These are phyloP conservation scores for Macropis europaea DNA, from an alignment of 2,888 invertebrate species.

Conservation along the genomic window DNA sequence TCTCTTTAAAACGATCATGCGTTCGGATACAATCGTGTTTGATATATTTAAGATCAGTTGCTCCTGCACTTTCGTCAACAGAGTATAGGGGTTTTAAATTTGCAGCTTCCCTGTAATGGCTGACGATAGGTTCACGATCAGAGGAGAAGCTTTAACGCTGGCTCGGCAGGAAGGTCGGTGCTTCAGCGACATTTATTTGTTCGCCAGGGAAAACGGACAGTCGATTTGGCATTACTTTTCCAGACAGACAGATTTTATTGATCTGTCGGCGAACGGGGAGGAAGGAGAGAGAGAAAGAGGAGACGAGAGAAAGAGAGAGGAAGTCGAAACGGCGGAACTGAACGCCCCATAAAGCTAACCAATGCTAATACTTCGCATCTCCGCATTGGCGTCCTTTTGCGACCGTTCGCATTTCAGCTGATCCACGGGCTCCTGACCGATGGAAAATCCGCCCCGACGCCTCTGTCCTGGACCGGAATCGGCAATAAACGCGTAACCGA, in stretches of 20 bases:
- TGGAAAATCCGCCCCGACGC: conserved; percentile 64
- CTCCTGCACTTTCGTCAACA: no score
- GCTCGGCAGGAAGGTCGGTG: not conserved
- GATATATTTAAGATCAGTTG: no score
- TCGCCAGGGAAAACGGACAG: conserved; percentile 60
- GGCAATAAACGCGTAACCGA: conserved; percentile 79
- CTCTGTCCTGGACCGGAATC: conserved; percentile 75
- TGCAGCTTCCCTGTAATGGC: no score
- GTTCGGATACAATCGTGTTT: no score
- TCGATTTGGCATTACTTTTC: conserved; percentile 77
- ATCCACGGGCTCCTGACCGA: conserved; percentile 1
- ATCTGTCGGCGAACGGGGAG: conserved; percentile 58
- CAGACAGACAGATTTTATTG: conserved; percentile 77
- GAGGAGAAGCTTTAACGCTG: no score
- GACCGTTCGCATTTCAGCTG: conserved; percentile 29
- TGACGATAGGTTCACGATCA: no score
- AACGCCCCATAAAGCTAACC: conserved; percentile 84
- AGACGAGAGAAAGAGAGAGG: conserved; percentile 41
- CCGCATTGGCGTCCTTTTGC: conserved; percentile 73
- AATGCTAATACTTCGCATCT: conserved; percentile 82
- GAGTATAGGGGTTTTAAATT: no score
- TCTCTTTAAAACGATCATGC: no score
- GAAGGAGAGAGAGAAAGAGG: conserved; percentile 6
- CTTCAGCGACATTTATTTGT: conserved; percentile 57
- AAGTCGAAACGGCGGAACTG: conserved; percentile 77